Percentiles rank a stretch among this genome's conserved stretches.
Evolutionary conservation across 2,797 vertebrate species (phyloP).

Genomic region (Channa striata): DNA sequence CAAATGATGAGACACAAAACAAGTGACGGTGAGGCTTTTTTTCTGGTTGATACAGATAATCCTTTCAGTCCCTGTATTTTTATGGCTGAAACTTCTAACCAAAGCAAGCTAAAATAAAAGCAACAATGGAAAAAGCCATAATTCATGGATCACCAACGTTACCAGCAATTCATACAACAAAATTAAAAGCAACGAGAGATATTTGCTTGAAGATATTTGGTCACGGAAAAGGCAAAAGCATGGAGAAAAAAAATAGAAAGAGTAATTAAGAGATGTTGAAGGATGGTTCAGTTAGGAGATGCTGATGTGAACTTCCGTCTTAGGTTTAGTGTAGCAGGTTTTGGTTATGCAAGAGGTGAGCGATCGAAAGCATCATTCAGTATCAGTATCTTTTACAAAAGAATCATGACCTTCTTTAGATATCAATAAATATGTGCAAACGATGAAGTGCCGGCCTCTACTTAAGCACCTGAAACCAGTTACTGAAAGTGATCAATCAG

Average conservation of each 20-base stretch:
- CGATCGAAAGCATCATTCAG: no score
- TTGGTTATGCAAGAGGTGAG: not conserved
- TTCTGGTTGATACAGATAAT: slow-evolving; percentile 14
- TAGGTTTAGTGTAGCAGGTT: slow-evolving; percentile 17
- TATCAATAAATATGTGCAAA: no score
- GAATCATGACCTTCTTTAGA: no score
- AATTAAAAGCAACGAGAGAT: slow-evolving; percentile 41
- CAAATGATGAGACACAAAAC: slow-evolving; percentile 23
- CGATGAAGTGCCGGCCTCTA: not conserved
- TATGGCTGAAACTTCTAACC: slow-evolving; percentile 34
- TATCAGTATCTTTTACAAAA: no score
- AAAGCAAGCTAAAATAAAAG: slow-evolving; percentile 49
- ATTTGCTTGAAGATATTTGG: slow-evolving; percentile 40
- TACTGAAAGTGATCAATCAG: slow-evolving; percentile 40
- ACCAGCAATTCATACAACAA: slow-evolving; percentile 38
- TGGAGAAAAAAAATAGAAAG: slow-evolving; percentile 52
- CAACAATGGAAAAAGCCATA: slow-evolving; percentile 58
- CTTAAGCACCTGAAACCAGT: slow-evolving; percentile 9
- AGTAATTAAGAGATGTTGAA: slow-evolving; percentile 23
- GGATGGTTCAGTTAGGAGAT: slow-evolving; percentile 16
- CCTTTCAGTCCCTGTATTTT: slow-evolving; percentile 40
- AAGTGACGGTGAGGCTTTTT: slow-evolving; percentile 35
- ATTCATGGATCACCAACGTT: slow-evolving; percentile 58
- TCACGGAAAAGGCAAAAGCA: slow-evolving; percentile 40
- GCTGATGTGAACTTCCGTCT: slow-evolving; percentile 27